Base-by-base conservation (phyloP, 2,797 vertebrate genomes). In the Aplochiton taeniatus region DNA sequence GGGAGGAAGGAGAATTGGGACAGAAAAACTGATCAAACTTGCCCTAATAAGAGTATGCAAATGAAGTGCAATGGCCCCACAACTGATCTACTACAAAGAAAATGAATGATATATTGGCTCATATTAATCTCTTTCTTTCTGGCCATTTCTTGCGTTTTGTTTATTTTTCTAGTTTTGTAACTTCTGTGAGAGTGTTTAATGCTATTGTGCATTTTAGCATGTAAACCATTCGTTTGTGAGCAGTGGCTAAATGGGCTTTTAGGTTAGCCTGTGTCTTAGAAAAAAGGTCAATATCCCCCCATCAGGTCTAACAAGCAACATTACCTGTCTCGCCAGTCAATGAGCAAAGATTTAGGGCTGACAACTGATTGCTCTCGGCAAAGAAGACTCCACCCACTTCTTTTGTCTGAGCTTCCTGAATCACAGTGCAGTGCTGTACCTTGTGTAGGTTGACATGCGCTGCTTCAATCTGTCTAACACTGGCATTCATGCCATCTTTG, bases 301-400 rank as follows among this genome's bases (percentile, higher is more conserved):
- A 83, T 87, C 80, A 82, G 83, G 74, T 89, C 90, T 87, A 90
- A 88, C 83, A 79, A 81, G 80, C 78, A 62, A 83, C 80, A 81
- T 90, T 89, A 90, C 87, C 82, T 85, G 85, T 86, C 87, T 82
- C 70, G 81, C 72, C 77, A 72, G 69, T 80, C 31, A 77, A 82
- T 79, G 82, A 88, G 78, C 63, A 81, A 83, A 89, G 83, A 89
- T 90, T 89, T 86, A 87, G 68, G 78, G 70, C 82, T 91, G 90
- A 88, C 89, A 91, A 84, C 84, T 90, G 88, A 91, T 90, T 88
- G 87, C 83, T 87, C 86, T 81, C 80, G 58, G 75, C 74, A 84
- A 85, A 83, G 31, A 31, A 31, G 84, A 81, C 85, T 85, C 83
- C 87, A 87, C 88, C 88, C 84, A 81, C 74, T 77, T 81, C 82